phyloP scores from a whole-genome alignment of 1,140 invertebrate species.

The Microplitis demolitor region DNA sequence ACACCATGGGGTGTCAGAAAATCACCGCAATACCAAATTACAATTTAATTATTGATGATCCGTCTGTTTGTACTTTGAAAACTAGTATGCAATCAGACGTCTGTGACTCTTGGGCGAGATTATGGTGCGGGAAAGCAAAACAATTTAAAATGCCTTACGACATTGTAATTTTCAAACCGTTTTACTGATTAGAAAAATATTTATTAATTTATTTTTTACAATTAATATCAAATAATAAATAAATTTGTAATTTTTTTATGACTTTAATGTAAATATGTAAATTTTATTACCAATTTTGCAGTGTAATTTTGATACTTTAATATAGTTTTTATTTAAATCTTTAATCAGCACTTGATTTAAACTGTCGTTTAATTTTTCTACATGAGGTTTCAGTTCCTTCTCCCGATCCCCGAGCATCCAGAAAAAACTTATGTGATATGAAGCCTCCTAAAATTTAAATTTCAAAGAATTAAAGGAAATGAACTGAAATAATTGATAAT shows the following conservation, averaged over 20 bases:
- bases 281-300: conserved; percentile 61
- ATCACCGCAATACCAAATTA: conserved; percentile 38
- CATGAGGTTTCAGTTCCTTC: conserved; percentile 53
- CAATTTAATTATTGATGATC: conserved; percentile 39
- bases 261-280: conserved; percentile 48
- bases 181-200: conserved; percentile 1
- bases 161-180: conserved; percentile 47
- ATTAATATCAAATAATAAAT: neutral
- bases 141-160: conserved; percentile 43
- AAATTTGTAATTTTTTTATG: conserved; percentile 20
- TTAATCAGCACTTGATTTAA: conserved; percentile 53
- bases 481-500: neutral
- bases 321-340: conserved; percentile 39
- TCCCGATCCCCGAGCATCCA: conserved; percentile 69
- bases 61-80: conserved; percentile 46
- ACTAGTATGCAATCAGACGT: conserved; percentile 44
- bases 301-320: conserved; percentile 47
- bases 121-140: conserved; percentile 46
- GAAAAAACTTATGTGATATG: conserved; percentile 72
- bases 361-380: conserved; percentile 53
- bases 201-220: conserved; percentile 31
- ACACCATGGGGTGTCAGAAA: conserved; percentile 46
- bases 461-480: conserved; percentile 9
- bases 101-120: conserved; percentile 41
- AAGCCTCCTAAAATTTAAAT: conserved; percentile 65